A percentile compares a stretch with the other conserved stretches of the same genome.
phyloP scores from a whole-genome alignment of 1,140 invertebrate species.

The Drosophila sulfurigaster region DNA sequence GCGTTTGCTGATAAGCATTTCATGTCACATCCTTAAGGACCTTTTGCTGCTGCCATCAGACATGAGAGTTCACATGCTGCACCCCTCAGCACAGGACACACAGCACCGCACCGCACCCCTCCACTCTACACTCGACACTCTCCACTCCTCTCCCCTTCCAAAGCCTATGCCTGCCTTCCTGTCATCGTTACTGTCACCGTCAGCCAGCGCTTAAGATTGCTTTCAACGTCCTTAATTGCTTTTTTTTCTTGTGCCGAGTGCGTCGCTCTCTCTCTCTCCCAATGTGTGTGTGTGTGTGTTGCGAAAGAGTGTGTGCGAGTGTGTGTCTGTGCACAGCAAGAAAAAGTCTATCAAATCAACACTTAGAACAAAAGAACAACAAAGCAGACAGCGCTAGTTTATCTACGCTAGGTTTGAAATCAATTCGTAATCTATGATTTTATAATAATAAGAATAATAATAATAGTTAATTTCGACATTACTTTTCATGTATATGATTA shows the following conservation, averaged over 20 bases:
- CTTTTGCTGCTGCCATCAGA: constrained; percentile 45
- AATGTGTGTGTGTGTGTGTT: no score
- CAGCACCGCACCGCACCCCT: not conserved
- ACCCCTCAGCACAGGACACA: not conserved
- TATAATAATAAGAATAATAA: no score
- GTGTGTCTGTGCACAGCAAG: not conserved
- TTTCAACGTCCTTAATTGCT: constrained; percentile 84
- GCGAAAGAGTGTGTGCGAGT: constrained; percentile 1
- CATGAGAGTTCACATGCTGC: constrained; percentile 67
- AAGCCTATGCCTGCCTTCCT: constrained; percentile 6
- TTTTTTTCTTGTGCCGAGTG: constrained; percentile 59
- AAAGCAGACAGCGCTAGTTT: no score
- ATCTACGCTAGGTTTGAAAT: no score
- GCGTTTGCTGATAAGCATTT: constrained; percentile 79
- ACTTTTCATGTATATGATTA: no score
- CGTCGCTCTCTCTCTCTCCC: no score
- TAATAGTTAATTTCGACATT: no score
- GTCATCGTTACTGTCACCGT: constrained; percentile 74
- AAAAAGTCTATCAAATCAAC: no score
- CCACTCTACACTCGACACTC: no score
- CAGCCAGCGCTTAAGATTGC: constrained; percentile 81
- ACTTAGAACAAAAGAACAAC: no score
- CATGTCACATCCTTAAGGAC: constrained; percentile 83
- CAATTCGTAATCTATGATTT: no score
- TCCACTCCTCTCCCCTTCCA: not conserved